phyloP scores from a whole-genome alignment of 1,140 invertebrate species.

The Danaus melanippus region DNA sequence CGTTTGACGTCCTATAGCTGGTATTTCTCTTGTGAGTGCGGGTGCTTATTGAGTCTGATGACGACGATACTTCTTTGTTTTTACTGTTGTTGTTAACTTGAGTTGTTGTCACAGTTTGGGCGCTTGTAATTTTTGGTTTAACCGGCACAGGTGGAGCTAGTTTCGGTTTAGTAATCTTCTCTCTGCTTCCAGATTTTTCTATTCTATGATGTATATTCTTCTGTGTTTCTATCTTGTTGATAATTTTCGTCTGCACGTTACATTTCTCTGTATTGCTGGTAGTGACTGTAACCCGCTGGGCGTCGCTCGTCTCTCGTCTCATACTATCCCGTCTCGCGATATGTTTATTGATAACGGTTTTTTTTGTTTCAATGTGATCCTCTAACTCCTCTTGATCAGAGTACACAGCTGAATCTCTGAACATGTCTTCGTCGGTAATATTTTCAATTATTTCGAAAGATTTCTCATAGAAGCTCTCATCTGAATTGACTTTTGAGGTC shows the following conservation, averaged over 20 bases:
- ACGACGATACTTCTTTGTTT: conserved; percentile 34
- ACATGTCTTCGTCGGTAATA: conserved; percentile 76
- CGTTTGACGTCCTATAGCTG: conserved; percentile 29
- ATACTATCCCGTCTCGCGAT: conserved; percentile 44
- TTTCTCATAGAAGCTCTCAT: conserved; percentile 82
- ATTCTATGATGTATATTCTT: conserved; percentile 13
- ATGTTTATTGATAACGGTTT: conserved; percentile 37
- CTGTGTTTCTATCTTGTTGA: conserved; percentile 27
- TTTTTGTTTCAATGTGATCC: conserved; percentile 31
- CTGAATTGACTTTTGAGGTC: conserved; percentile 37
- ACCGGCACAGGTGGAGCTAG: conserved; percentile 61
- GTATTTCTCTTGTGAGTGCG: conserved; percentile 42
- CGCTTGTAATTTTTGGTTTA: conserved; percentile 58
- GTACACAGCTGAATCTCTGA: conserved; percentile 88
- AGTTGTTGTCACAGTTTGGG: conserved; percentile 24
- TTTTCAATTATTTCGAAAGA: conserved; percentile 83
- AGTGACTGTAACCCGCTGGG: conserved; percentile 35
- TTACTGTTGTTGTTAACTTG: conserved; percentile 28
- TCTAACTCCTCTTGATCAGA: conserved; percentile 76
- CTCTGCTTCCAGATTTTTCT: conserved; percentile 12
- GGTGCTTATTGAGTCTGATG: conserved; percentile 38
- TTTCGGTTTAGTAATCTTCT: conserved; percentile 39
- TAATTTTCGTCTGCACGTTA: conserved; percentile 29
- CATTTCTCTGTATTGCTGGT: conserved; percentile 36
- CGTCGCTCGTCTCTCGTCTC: conserved; percentile 33